Base-by-base conservation (phyloP, 2,797 vertebrate species). In the Chiroxiphia lanceolata region DNA sequence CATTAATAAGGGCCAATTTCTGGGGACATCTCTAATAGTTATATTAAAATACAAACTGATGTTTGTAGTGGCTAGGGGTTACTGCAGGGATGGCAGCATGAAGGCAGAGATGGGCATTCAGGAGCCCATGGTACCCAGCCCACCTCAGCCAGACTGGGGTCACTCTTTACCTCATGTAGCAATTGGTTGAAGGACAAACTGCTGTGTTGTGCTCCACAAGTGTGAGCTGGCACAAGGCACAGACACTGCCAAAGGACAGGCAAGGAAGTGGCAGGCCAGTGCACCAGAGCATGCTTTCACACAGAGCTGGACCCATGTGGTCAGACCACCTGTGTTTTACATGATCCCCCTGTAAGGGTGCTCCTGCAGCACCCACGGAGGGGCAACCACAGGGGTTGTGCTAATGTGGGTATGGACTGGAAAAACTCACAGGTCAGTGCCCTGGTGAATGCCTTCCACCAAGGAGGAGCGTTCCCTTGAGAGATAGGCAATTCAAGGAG, bases 121-220 rank as follows among this genome's bases (percentile, higher is more conserved):
- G 72, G 15, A 34, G 29, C 27, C 29, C 1, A 0, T 12, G n/a
- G 76, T 40, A 40, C 17, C 15, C 48, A 64, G 51, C 47, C 33
- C 33, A 17, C 10, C 51, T 25, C 34, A n/a, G 47, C 8, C 6
- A 10, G 21, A 44, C 0, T 17, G n/a, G 20, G 23, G 47, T 47
- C 56, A 44, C 27, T 21, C 0, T 0, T 21, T 79, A 45, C 15
- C 26, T 77, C 48, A 10, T 1, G 21, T 19, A 51, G 45, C 33
- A 33, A 20, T 10, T 29, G 44, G 29, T 0, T 33, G 69, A 61
- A 81, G 69, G 65, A 70, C 13, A 75, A 57, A 38, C 8, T 60
- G 9, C 29, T 57, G 54, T 20, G 21, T 17, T 47, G 29, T 34
- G 10, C 33, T 78, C n/a, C 10, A 2, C 0, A 9, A 59, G 12